phyloP scores from a whole-genome alignment of 2,888 invertebrate genomes.

The Nemurella pictetii region DNA sequence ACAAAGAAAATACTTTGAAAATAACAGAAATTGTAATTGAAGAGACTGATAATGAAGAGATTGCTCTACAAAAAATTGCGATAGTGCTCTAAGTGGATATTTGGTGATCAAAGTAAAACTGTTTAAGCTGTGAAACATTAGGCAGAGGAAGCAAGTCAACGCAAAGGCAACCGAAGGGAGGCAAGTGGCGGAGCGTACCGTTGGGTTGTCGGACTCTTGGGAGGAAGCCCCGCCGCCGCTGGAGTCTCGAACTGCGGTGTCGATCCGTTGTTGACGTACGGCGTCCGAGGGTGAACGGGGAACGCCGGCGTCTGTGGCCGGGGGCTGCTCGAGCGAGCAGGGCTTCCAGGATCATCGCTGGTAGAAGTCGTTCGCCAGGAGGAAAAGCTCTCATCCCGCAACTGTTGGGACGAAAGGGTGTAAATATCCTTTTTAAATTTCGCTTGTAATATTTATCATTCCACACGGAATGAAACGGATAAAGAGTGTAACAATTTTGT shows the following conservation, averaged over 20 bases:
- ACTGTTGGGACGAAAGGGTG: constrained; percentile 48
- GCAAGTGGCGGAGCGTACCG: constrained; percentile 55
- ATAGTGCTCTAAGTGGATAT: too few species aligned
- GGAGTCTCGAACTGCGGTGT: constrained; percentile 51
- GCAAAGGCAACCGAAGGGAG: neutral
- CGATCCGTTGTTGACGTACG: constrained; percentile 77
- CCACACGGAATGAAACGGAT: too few species aligned
- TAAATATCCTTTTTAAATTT: neutral
- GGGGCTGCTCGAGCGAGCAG: constrained; percentile 58
- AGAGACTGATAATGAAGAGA: neutral
- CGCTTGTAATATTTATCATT: neutral
- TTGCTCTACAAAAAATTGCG: neutral
- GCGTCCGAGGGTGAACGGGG: constrained; percentile 88
- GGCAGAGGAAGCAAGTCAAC: constrained; percentile 27
- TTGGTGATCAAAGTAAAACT: too few species aligned
- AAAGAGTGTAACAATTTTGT: too few species aligned
- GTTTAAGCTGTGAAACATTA: neutral
- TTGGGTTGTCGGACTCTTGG: constrained; percentile 77
- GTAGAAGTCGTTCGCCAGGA: constrained; percentile 67
- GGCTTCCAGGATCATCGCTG: constrained; percentile 57
- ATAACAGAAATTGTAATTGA: constrained; percentile 19
- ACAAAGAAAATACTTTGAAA: neutral
- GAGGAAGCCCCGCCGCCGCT: constrained; percentile 68
- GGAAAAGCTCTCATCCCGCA: constrained; percentile 67
- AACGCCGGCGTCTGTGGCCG: constrained; percentile 91